Evolutionary conservation across 2,888 invertebrate genomes (phyloP).

Genomic region (Lasioglossum malachurum): DNA sequence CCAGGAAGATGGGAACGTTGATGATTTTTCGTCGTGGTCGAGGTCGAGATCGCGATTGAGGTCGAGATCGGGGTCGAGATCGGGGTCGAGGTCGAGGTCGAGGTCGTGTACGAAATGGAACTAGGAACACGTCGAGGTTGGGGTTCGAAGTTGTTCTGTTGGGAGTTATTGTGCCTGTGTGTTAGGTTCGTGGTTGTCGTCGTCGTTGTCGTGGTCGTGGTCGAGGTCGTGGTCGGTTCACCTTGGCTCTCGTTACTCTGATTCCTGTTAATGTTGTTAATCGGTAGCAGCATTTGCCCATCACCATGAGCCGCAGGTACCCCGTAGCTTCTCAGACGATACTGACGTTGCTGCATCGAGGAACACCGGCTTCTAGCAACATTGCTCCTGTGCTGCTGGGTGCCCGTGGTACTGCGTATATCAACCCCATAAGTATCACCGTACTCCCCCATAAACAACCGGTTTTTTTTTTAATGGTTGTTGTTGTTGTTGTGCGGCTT

Average conservation of each 20-base stretch:
- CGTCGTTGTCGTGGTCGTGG: constrained; percentile 31
- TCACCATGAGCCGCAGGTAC: constrained; percentile 81
- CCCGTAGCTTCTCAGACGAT: constrained; percentile 81
- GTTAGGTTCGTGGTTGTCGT: constrained; percentile 54
- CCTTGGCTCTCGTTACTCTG: constrained; percentile 70
- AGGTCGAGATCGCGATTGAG: constrained; percentile 75
- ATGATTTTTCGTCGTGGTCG: constrained; percentile 68
- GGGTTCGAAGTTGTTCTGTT: constrained; percentile 66
- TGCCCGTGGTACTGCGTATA: constrained; percentile 79
- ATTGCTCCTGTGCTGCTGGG: constrained; percentile 57
- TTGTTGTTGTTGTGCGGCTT: constrained; percentile 25
- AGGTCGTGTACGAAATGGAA: constrained; percentile 50
- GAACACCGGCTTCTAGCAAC: constrained; percentile 59
- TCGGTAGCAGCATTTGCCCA: constrained; percentile 82
- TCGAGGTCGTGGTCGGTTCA: constrained; percentile 3
- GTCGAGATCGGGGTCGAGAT: constrained; percentile 66
- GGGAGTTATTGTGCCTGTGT: constrained; percentile 69
- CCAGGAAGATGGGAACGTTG: constrained; percentile 77
- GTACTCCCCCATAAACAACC: constrained; percentile 27
- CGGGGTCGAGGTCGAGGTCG: constrained; percentile 32
- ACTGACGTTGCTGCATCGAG: constrained; percentile 81
- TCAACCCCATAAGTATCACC: constrained; percentile 75
- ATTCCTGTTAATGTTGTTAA: constrained; percentile 74
- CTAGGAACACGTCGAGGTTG: constrained; percentile 62
- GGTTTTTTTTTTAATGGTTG: not conserved